Evolutionary conservation across 2,797 vertebrate species (phyloP).

Genomic region (Taeniopygia guttata): DNA sequence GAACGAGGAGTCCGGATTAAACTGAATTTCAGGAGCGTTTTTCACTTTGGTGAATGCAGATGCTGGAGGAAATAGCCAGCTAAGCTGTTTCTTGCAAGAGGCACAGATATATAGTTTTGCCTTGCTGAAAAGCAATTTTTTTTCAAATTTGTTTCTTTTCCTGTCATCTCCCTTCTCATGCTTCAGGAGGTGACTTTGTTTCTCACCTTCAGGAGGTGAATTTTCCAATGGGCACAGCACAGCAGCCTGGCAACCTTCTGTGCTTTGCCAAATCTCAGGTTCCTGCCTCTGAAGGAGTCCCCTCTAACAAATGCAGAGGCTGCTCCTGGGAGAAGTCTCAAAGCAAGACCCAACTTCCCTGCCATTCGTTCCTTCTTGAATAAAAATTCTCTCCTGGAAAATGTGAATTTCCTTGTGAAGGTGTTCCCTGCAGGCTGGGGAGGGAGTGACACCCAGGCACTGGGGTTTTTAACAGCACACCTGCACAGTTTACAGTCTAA

Average conservation of each 20-base stretch:
- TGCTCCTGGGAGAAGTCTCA: background rate
- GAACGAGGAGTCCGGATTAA: background rate
- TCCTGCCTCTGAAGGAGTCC: background rate
- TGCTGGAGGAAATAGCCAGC: background rate
- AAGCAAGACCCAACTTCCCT: background rate
- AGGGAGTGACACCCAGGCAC: background rate
- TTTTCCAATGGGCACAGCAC: background rate
- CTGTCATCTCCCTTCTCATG: background rate
- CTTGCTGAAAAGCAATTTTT: background rate
- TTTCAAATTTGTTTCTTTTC: background rate
- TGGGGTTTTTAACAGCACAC: background rate
- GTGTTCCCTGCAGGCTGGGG: background rate
- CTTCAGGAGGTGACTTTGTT: background rate
- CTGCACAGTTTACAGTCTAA: background rate
- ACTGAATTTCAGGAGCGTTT: background rate
- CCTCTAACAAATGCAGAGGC: background rate
- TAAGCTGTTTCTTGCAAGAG: background rate
- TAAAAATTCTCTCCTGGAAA: background rate
- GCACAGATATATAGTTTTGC: rapidly evolving
- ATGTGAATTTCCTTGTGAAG: rapidly evolving
- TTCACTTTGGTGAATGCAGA: background rate
- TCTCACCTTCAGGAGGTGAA: background rate
- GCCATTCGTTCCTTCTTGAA: background rate
- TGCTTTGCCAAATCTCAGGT: background rate
- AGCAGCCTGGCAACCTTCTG: background rate